phyloP scores from a whole-genome alignment of 2,888 invertebrate species.

The Machimus rusticus region DNA sequence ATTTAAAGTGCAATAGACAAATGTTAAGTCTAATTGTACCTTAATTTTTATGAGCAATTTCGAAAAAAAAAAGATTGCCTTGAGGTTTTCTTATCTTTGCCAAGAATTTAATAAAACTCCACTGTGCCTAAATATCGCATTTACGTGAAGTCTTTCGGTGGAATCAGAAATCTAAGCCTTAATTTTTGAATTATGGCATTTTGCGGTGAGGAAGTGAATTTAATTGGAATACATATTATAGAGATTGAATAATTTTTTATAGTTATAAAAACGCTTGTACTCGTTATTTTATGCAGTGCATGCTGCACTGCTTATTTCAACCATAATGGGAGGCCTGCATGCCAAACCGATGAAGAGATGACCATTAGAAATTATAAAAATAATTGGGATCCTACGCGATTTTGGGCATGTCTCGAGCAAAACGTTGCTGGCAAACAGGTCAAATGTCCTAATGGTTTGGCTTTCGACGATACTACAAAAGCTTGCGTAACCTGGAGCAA shows the following conservation, averaged over 20 bases:
- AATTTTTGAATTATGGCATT: not conserved
- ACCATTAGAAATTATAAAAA: not conserved
- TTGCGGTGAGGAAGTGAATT: not conserved
- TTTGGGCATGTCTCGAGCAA: not conserved
- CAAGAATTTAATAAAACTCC: not conserved
- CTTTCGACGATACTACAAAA: not conserved
- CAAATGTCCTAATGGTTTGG: not conserved
- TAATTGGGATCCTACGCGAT: constrained; percentile 14
- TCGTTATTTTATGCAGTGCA: not conserved
- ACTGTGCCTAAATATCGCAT: not conserved
- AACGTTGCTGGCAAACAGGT: not conserved
- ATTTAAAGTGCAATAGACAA: not conserved
- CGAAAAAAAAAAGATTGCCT: not conserved
- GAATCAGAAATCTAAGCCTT: not conserved
- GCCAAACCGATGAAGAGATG: not conserved
- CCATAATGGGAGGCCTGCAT: not conserved
- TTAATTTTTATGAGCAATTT: not conserved
- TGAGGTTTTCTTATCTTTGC: not conserved
- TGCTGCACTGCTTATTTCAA: not conserved
- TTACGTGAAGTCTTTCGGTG: not conserved
- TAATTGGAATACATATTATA: not conserved
- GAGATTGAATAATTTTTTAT: not conserved
- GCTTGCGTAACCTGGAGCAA: not conserved
- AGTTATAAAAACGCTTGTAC: not conserved
- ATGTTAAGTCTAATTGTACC: not conserved